These are phyloP conservation scores for Rhynchophorus ferrugineus DNA, from an alignment of 1,140 invertebrate species.

Conservation along the genomic window DNA sequence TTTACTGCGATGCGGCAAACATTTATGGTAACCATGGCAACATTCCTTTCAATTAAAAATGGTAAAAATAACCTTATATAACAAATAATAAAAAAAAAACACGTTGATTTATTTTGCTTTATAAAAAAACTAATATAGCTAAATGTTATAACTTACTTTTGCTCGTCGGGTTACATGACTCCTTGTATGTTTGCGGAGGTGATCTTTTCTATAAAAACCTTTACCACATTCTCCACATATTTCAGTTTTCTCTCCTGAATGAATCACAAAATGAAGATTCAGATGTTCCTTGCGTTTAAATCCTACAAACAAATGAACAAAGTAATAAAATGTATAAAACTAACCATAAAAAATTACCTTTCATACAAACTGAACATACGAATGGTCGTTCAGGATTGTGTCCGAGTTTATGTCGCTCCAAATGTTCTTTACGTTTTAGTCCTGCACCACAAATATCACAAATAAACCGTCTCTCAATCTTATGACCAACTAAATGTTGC, in stretches of 20 bases:
- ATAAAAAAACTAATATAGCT: too few relatives aligned
- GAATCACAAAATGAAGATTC: constrained; percentile 71
- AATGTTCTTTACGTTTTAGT: constrained; percentile 69
- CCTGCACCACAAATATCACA: constrained; percentile 57
- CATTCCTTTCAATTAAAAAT: too few relatives aligned
- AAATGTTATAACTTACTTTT: constrained; percentile 53
- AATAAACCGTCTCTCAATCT: constrained; percentile 62
- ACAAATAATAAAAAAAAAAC: too few relatives aligned
- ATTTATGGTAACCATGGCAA: too few relatives aligned
- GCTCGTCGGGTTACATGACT: constrained; percentile 64
- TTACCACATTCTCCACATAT: constrained; percentile 57
- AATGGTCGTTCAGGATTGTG: constrained; percentile 72
- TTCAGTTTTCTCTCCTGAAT: constrained; percentile 74
- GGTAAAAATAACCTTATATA: too few relatives aligned
- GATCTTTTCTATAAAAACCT: constrained; percentile 78
- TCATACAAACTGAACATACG: constrained; percentile 66
- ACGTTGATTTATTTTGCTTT: too few relatives aligned
- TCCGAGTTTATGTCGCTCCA: constrained; percentile 69
- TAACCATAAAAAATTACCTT: constrained; percentile 39
- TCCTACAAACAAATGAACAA: constrained; percentile 5
- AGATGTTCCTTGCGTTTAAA: constrained; percentile 76
- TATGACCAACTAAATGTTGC: constrained; percentile 66
- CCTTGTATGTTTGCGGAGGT: constrained; percentile 67
- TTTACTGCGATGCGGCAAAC: too few relatives aligned
- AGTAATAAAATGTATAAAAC: background rate